Percentiles rank a stretch among this genome's conserved stretches.
Evolutionary conservation across 2,888 invertebrate genomes (phyloP).

Genomic region (Phortica magna): DNA sequence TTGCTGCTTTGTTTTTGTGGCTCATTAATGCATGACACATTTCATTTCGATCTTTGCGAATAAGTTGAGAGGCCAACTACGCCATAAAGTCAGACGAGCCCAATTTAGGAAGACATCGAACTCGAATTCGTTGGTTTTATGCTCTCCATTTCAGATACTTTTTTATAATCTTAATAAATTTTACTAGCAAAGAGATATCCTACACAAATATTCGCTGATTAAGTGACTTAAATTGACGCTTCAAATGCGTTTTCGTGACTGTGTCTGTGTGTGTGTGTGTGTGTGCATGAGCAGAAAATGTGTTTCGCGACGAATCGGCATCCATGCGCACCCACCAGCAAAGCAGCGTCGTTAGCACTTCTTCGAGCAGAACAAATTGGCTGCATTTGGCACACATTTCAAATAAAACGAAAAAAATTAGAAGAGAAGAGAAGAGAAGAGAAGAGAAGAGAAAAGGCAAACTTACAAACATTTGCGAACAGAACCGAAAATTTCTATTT

Average conservation of each 20-base stretch:
- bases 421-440: no score
- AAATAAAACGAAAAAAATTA: neutral
- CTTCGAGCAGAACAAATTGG: constrained; percentile 25
- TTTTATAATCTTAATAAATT: no score
- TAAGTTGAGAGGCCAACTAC: no score
- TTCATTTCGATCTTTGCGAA: no score
- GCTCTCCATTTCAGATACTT: no score
- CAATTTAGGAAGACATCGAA: neutral
- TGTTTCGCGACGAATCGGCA: neutral
- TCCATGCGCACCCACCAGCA: constrained; percentile 7
- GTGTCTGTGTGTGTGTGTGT: no score
- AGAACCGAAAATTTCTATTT: neutral
- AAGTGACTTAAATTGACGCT: no score
- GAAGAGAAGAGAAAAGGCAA: no score
- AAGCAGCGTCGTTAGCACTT: constrained; percentile 14
- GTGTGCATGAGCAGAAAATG: neutral
- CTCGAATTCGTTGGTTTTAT: neutral
- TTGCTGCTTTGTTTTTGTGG: neutral
- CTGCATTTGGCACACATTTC: constrained; percentile 21
- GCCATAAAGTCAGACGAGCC: neutral
- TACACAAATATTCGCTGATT: no score
- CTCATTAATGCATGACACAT: neutral
- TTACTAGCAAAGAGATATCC: no score
- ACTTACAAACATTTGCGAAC: neutral
- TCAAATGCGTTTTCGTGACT: no score